Conservation (phyloP, 2,888 invertebrate genomes). For the Conops quadrifasciatus region DNA sequence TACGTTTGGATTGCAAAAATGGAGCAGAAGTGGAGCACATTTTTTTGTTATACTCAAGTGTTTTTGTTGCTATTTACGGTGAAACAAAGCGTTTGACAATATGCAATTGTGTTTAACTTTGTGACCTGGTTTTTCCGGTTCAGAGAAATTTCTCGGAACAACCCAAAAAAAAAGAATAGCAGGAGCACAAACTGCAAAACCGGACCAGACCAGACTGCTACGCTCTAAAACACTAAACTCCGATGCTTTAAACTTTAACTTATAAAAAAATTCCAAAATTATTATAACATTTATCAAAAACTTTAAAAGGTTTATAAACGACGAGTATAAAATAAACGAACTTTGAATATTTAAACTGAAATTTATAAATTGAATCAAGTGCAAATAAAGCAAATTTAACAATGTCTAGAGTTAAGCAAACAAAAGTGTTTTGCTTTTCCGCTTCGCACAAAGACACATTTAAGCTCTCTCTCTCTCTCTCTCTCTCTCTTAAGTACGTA, state of each 20-base stretch:
- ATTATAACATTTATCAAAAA: background rate
- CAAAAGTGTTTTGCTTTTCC: constrained; percentile 14
- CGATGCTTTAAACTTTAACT: background rate
- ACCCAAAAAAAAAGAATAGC: too few species aligned
- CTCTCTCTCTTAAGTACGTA: too few species aligned
- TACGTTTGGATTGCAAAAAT: too few species aligned
- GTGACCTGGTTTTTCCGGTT: too few species aligned
- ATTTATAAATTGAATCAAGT: constrained; percentile 11
- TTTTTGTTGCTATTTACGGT: too few species aligned
- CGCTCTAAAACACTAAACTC: background rate
- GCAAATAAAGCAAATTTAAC: background rate
- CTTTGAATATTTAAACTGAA: background rate
- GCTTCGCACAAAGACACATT: constrained; percentile 12
- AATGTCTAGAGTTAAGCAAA: background rate
- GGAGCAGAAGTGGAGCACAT: too few species aligned
- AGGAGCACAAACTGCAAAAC: too few species aligned
- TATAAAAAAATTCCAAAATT: background rate
- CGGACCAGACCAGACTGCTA: background rate
- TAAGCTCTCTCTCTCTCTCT: background rate
- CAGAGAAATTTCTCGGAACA: too few species aligned
- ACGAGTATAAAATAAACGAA: too few species aligned
- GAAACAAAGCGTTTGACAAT: too few species aligned
- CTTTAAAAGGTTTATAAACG: background rate
- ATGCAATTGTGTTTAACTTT: too few species aligned
- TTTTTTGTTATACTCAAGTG: too few species aligned